Conservation (phyloP, 2,888 invertebrate genomes). For the Uropetala carovei region DNA sequence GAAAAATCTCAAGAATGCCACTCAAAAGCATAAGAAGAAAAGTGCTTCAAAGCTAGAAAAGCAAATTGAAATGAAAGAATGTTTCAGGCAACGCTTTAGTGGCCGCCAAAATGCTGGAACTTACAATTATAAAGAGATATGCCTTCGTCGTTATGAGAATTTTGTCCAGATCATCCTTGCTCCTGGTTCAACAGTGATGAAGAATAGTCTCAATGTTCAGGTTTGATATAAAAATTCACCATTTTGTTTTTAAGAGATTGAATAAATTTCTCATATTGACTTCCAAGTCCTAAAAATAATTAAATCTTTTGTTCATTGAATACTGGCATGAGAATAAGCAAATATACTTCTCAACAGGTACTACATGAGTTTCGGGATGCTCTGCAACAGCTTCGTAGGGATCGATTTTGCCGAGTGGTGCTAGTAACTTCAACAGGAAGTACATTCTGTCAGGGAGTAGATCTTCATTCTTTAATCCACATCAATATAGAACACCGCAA, state of each 20-base stretch:
- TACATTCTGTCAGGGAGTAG: slow-evolving; percentile 89
- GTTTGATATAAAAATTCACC: slow-evolving; percentile 73
- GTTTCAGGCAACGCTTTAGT: slow-evolving; percentile 69
- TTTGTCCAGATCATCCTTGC: slow-evolving; percentile 82
- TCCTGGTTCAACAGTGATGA: slow-evolving; percentile 78
- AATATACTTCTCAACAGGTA: slow-evolving; percentile 75
- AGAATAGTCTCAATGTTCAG: slow-evolving; percentile 80
- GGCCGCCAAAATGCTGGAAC: slow-evolving; percentile 69
- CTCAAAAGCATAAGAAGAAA: slow-evolving; percentile 66
- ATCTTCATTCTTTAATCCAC: slow-evolving; percentile 83
- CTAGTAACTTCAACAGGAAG: slow-evolving; percentile 86
- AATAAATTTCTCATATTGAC: background rate
- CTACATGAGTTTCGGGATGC: slow-evolving; percentile 86
- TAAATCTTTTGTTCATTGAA: background rate
- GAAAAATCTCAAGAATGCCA: slow-evolving; percentile 68
- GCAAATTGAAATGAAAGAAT: slow-evolving; percentile 17
- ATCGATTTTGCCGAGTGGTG: slow-evolving; percentile 82
- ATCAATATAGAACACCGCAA: slow-evolving; percentile 80
- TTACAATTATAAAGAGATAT: slow-evolving; percentile 76
- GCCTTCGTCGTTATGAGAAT: slow-evolving; percentile 78
- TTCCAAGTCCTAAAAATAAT: background rate
- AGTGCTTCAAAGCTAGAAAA: slow-evolving; percentile 65
- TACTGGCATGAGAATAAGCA: background rate
- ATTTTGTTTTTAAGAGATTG: background rate
- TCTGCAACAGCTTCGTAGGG: slow-evolving; percentile 80